Evolutionary conservation across 1,140 invertebrate genomes (phyloP), one percentile per base, ranked within the genome.

Genomic region (Magallana angulata): DNA sequence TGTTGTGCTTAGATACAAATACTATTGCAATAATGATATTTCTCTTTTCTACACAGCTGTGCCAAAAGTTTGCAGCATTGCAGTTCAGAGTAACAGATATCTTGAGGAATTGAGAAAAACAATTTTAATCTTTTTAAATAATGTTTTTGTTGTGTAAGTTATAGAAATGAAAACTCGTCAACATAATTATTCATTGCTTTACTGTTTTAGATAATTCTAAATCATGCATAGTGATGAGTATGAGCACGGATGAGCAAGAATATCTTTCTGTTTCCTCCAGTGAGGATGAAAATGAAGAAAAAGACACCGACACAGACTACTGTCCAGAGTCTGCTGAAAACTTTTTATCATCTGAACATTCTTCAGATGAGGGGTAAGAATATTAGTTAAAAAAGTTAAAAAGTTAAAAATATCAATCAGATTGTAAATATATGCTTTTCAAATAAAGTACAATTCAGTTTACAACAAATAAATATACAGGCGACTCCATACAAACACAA

Each of bases 221-320:
- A 24, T n/a, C 64, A 18, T 18, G 64, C 64, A 68, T n/a, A 18
- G 64, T 68, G 3, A 24, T 68, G n/a, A 68, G n/a, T n/a, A n/a
- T n/a, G n/a, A n/a, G n/a, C n/a, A n/a, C n/a, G n/a, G n/a, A n/a
- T 30, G 5, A 68, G 64, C n/a, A 1, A 68, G 64, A 24, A 9
- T 0, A 68, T 68, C 18, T 68, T 24, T 68, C n/a, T 68, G 64
- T 30, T 68, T n/a, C 16, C n/a, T 68, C 64, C 64, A 68, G 16
- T 68, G n/a, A 68, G 64, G 64, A 68, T 68, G 64, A 68, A 68
- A 68, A 30, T 30, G 64, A 68, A 24, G 64, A 68, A n/a, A 68
- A 68, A 68, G 18, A 24, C 16, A 68, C 14, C 0, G 64, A 68
- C 64, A 68, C 64, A 68, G 18, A 68, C 16, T 68, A 68, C 64